Conservation (phyloP, 2,888 invertebrate genomes). For the Phymatocera aterrima region DNA sequence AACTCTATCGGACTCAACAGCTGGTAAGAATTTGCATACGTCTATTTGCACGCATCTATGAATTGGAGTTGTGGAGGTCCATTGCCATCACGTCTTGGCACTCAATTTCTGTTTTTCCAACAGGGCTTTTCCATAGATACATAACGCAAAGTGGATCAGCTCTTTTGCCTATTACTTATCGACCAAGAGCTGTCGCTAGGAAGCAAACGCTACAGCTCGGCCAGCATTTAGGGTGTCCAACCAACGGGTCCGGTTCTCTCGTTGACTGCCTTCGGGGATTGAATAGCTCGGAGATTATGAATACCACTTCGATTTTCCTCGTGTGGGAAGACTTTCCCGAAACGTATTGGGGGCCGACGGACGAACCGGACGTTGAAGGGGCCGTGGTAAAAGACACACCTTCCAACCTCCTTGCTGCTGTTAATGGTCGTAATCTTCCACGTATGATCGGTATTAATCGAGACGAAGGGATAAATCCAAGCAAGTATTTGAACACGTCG, state of each 20-base stretch:
- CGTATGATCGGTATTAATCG: constrained; percentile 54
- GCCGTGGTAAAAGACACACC: constrained; percentile 56
- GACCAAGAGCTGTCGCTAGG: background rate
- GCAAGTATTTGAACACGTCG: background rate
- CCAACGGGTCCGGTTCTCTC: background rate
- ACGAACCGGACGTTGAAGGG: constrained; percentile 53
- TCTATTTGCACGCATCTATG: background rate
- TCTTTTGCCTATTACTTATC: background rate
- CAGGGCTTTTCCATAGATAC: constrained; percentile 32
- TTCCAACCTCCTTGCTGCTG: constrained; percentile 45
- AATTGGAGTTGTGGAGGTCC: background rate
- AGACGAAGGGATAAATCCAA: constrained; percentile 51
- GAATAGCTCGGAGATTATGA: background rate
- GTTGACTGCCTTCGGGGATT: background rate
- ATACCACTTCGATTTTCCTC: background rate
- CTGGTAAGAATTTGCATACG: background rate
- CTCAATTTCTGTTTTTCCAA: background rate
- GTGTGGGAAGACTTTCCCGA: background rate
- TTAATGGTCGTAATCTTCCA: constrained; percentile 53
- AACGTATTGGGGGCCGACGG: constrained; percentile 53
- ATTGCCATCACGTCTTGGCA: background rate
- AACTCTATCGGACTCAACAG: background rate
- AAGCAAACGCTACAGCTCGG: background rate
- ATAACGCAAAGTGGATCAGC: constrained; percentile 20
- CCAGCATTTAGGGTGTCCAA: constrained; percentile 5